A percentile compares a stretch with the other conserved stretches of the same genome.
These are phyloP conservation scores for Hemichromis elongatus DNA, from an alignment of 2,113 vertebrate species.

Conservation along the genomic window DNA sequence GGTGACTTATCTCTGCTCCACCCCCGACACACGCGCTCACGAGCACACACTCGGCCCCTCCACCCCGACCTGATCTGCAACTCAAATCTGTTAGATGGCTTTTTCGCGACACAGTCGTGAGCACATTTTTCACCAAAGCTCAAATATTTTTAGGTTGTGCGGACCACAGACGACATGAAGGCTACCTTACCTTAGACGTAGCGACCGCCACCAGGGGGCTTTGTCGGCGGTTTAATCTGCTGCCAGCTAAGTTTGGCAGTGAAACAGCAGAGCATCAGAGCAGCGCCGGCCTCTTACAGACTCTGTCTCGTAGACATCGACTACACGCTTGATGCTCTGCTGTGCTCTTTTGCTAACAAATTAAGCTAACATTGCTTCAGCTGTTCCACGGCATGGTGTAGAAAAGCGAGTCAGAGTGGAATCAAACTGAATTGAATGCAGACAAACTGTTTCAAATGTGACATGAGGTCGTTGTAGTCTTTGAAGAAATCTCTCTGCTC, in stretches of 20 bases:
- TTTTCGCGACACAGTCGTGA: neutral
- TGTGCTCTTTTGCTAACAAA: neutral
- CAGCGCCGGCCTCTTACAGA: fast-evolving
- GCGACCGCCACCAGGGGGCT: neutral
- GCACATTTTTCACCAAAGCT: neutral
- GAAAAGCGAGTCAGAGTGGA: fast-evolving
- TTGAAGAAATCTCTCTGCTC: neutral
- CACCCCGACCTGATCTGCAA: neutral
- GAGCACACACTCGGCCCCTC: neutral
- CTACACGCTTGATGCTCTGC: neutral
- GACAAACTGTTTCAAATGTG: neutral
- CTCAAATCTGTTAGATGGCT: neutral
- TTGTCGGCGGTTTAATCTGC: neutral
- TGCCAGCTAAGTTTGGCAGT: neutral
- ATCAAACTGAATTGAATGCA: neutral
- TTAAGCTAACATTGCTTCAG: neutral
- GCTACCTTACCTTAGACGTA: neutral
- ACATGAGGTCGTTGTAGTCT: neutral
- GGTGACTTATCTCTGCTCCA: conserved; percentile 66
- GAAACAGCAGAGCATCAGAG: neutral
- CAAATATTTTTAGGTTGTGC: neutral
- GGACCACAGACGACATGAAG: fast-evolving
- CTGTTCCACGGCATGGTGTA: neutral
- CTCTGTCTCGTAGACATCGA: fast-evolving
- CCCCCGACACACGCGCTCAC: conserved; percentile 23